Evolutionary conservation across 2,888 invertebrate species (phyloP).

Genomic region (Myopa testacea): DNA sequence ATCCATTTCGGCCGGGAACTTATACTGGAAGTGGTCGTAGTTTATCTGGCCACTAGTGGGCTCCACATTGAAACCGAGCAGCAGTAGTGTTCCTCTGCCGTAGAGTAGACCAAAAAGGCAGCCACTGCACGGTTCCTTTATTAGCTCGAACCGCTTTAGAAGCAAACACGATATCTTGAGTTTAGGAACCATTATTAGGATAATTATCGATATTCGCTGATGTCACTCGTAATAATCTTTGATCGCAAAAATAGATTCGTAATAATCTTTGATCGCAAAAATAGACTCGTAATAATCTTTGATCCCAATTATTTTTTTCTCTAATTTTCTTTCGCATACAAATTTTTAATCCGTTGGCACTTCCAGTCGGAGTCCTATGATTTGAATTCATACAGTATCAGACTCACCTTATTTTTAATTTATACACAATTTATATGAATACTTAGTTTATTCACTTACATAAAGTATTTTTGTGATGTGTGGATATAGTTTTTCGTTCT

Average conservation of each 20-base stretch:
- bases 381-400: too few species aligned
- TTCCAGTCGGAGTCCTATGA: background rate
- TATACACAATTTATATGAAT: too few species aligned
- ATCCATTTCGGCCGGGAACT: conserved; percentile 82
- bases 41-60: conserved; percentile 70
- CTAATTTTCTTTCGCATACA: too few species aligned
- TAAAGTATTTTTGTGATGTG: too few species aligned
- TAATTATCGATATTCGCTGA: background rate
- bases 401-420: too few species aligned
- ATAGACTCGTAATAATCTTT: too few species aligned
- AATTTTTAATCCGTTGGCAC: conserved; percentile 31
- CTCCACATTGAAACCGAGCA: conserved; percentile 78
- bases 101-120: conserved; percentile 82
- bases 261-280: too few species aligned
- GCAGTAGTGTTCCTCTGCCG: conserved; percentile 77
- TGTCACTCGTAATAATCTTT: background rate
- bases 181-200: conserved; percentile 78
- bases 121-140: conserved; percentile 75
- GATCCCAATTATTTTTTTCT: background rate
- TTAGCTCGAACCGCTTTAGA: conserved; percentile 77
- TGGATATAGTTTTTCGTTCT: too few species aligned
- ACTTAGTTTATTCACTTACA: too few species aligned
- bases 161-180: conserved; percentile 79
- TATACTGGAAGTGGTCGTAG: conserved; percentile 71
- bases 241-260: too few species aligned